These are phyloP conservation scores for Syngnathus acus DNA, from an alignment of 2,797 vertebrate genomes.

Conservation along the genomic window DNA sequence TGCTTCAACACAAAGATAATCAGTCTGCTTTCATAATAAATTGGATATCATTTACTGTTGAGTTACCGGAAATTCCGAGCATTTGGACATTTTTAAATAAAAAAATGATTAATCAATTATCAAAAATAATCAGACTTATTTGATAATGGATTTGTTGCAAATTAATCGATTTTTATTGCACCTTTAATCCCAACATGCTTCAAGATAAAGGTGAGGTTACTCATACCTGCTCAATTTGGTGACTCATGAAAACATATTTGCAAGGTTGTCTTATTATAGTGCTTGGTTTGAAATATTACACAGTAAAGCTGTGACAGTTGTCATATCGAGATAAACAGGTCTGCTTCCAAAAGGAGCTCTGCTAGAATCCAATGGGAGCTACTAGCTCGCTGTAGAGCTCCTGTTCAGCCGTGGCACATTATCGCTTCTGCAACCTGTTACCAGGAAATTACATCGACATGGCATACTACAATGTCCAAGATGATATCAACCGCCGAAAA, in stretches of 20 bases:
- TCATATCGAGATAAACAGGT: slow-evolving; percentile 52
- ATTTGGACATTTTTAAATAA: too few species aligned
- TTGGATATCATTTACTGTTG: too few species aligned
- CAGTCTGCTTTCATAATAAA: too few species aligned
- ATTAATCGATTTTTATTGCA: too few species aligned
- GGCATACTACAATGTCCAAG: slow-evolving; percentile 14
- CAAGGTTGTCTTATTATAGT: slow-evolving; percentile 15
- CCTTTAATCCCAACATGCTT: background rate
- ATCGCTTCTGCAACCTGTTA: slow-evolving; percentile 35
- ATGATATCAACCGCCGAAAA: slow-evolving; percentile 9
- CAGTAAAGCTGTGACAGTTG: slow-evolving; percentile 63
- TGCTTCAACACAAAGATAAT: too few species aligned
- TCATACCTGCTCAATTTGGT: background rate
- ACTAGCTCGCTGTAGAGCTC: slow-evolving; percentile 35
- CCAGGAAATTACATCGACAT: slow-evolving; percentile 22
- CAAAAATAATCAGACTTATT: too few species aligned
- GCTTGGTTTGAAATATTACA: slow-evolving; percentile 33
- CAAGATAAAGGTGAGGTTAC: background rate
- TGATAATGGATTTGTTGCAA: too few species aligned
- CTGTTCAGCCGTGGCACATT: slow-evolving; percentile 42
- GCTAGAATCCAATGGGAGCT: slow-evolving; percentile 54
- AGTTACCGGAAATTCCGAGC: too few species aligned
- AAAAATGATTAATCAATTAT: too few species aligned
- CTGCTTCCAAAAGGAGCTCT: slow-evolving; percentile 67
- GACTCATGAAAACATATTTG: background rate